phyloP scores from a whole-genome alignment of 2,113 vertebrate species.

The Chamaetylas fuelleborni region DNA sequence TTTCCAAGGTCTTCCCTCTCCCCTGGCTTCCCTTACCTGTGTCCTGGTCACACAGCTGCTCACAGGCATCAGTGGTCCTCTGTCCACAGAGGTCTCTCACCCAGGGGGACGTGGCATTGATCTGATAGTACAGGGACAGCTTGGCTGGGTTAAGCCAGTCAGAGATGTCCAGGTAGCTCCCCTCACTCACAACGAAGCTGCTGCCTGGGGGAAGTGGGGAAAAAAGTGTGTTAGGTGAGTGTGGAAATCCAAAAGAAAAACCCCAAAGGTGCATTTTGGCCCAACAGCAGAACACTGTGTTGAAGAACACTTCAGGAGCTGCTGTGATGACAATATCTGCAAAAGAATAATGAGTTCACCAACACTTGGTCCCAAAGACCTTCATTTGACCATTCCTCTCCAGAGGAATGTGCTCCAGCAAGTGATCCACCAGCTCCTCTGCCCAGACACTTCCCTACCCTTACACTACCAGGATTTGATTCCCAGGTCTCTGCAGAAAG shows the following conservation, averaged over 20 bases:
- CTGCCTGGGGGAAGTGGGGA: constrained; percentile 77
- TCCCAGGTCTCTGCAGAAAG: background rate
- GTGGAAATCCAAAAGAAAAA: background rate
- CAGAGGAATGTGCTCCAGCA: too few species aligned
- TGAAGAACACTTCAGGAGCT: background rate
- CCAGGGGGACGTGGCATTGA: constrained; percentile 93
- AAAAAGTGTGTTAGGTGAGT: background rate
- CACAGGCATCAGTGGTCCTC: constrained; percentile 92
- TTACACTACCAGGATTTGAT: background rate
- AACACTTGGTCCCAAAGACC: background rate
- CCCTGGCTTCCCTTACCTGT: constrained; percentile 79
- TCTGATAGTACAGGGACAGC: constrained; percentile 93
- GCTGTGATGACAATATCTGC: background rate
- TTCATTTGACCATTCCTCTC: background rate
- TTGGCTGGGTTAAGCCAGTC: constrained; percentile 98
- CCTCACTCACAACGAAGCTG: constrained; percentile 96
- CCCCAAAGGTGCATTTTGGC: fast-evolving
- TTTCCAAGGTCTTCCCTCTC: background rate
- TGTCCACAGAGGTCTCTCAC: constrained; percentile 93
- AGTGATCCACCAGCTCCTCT: background rate
- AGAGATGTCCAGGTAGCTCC: constrained; percentile 94
- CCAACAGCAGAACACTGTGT: background rate
- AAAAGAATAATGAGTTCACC: background rate
- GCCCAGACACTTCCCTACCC: background rate
- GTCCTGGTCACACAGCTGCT: constrained; percentile 93